Evolutionary conservation across 2,113 vertebrate species (phyloP).

Genomic region (Oryzias melastigma): DNA sequence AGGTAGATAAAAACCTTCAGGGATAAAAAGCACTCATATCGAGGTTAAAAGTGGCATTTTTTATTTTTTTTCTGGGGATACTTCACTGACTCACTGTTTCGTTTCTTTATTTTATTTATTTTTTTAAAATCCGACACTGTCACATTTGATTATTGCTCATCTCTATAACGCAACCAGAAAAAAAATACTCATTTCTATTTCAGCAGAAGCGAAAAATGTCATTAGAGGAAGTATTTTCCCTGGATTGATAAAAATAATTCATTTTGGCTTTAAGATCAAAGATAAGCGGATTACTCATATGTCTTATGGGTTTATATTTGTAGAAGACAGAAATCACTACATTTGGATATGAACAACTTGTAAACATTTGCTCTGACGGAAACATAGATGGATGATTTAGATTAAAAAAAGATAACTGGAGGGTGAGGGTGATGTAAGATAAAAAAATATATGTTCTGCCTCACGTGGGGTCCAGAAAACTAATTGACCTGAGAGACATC

Average conservation of each 20-base stretch:
- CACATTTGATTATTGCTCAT: slow-evolving; percentile 28
- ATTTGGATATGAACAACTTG: slow-evolving; percentile 2
- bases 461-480: slow-evolving; percentile 29
- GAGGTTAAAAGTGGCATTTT: slow-evolving; percentile 1
- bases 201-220: slow-evolving; percentile 16
- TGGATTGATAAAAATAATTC: slow-evolving; percentile 25
- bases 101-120: neutral
- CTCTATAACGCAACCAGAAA: slow-evolving; percentile 13
- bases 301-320: neutral
- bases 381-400: neutral
- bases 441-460: slow-evolving; percentile 19
- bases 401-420: neutral
- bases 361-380: slow-evolving; percentile 17
- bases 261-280: slow-evolving; percentile 33
- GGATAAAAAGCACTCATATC: neutral
- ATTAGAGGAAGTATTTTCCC: slow-evolving; percentile 19
- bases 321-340: neutral
- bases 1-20: slow-evolving; percentile 12
- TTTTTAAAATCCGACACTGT: slow-evolving; percentile 9
- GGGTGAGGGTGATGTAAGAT: neutral
- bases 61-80: neutral
- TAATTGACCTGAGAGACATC: slow-evolving; percentile 55
- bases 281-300: neutral
- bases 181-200: neutral
- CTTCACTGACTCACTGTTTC: slow-evolving; percentile 6